Conservation (phyloP, 2,888 invertebrate species). For the Serrognathus titanus region DNA sequence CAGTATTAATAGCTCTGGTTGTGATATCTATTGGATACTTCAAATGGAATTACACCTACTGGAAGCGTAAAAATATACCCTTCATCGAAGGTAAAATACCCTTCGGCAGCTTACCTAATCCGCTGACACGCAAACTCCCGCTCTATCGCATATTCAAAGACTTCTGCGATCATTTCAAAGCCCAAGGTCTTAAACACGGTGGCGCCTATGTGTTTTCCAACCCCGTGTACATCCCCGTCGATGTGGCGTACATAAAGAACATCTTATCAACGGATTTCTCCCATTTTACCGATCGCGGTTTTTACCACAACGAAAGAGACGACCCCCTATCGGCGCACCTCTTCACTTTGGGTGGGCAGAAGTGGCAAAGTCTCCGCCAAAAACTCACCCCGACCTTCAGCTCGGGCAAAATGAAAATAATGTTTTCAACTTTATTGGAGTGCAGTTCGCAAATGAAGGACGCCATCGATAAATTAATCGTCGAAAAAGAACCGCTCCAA, state of each 20-base stretch:
- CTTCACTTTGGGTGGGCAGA: constrained; percentile 51
- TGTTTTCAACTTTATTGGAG: constrained; percentile 50
- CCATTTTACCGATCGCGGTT: constrained; percentile 26
- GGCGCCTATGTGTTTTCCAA: constrained; percentile 10
- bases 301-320: constrained; percentile 21
- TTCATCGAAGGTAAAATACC: constrained; percentile 7
- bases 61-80: too few species aligned
- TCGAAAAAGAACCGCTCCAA: too few species aligned
- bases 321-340: constrained; percentile 55
- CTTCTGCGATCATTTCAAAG: constrained; percentile 12
- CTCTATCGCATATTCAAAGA: constrained; percentile 5
- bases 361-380: constrained; percentile 57
- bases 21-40: too few species aligned
- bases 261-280: constrained; percentile 31
- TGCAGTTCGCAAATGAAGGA: constrained; percentile 42
- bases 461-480: constrained; percentile 28
- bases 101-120: constrained; percentile 23
- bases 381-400: constrained; percentile 62
- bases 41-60: too few species aligned
- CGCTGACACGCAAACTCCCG: constrained; percentile 3
- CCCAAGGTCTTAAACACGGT: constrained; percentile 3
- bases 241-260: constrained; percentile 29
- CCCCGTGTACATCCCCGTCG: constrained; percentile 24
- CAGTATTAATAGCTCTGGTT: too few species aligned
- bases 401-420: constrained; percentile 35